A percentile compares a stretch with the other conserved stretches of the same genome.
These are phyloP conservation scores for Ecdyonurus torrentis DNA, from an alignment of 2,888 invertebrate species.

Conservation along the genomic window DNA sequence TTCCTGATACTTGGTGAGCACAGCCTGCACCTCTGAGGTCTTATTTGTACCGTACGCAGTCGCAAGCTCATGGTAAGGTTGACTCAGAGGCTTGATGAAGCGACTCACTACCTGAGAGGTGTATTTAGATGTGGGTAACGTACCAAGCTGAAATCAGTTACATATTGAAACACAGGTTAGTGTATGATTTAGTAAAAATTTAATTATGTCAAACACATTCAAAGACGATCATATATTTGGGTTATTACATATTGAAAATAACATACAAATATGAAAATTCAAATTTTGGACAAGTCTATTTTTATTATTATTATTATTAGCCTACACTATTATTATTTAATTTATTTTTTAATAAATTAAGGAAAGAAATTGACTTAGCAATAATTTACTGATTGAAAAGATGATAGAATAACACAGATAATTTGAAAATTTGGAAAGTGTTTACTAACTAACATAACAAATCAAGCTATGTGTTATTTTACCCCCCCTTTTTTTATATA, in stretches of 20 bases:
- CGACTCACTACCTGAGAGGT: conserved; percentile 77
- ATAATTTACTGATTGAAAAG: too few relatives aligned
- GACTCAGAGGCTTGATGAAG: conserved; percentile 69
- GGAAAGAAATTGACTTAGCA: too few relatives aligned
- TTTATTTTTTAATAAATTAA: too few relatives aligned
- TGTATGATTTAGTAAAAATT: background rate
- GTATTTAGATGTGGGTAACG: conserved; percentile 80
- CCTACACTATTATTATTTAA: background rate
- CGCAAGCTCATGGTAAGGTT: conserved; percentile 76
- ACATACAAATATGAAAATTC: background rate
- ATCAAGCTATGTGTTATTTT: too few relatives aligned
- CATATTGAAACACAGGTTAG: background rate
- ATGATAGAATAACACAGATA: too few relatives aligned
- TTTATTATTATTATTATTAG: background rate
- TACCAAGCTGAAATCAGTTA: conserved; percentile 28
- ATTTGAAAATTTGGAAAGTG: too few relatives aligned
- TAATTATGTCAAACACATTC: background rate
- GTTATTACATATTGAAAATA: background rate
- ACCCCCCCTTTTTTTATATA: too few relatives aligned
- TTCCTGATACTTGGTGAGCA: conserved; percentile 64
- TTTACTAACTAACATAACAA: too few relatives aligned
- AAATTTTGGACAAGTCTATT: background rate
- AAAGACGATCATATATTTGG: conserved; percentile 6
- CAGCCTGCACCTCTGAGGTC: conserved; percentile 47
- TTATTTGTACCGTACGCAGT: conserved; percentile 61